Base-by-base conservation (phyloP, 2,888 invertebrate genomes). In the Lasioglossum leucozonium region DNA sequence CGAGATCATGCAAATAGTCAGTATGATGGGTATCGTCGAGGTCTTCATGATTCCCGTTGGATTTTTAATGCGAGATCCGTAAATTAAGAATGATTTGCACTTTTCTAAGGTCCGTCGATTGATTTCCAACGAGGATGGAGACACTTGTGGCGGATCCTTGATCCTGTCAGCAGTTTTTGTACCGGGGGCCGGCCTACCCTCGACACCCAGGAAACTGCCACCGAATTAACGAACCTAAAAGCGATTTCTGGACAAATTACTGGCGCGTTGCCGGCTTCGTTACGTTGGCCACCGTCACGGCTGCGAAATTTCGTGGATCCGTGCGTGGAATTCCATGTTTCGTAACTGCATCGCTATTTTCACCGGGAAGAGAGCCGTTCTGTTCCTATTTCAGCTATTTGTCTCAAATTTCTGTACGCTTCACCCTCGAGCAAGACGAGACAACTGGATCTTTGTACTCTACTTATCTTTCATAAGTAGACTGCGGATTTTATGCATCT, bases 211-310 rank as follows among this genome's bases (percentile, higher is more conserved):
- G 85, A 90, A 91, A 85, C 80, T 72, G 81, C 81, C n/a, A 65
- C 69, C 34, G 65, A 88, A 89, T 91, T 91, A 91, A 87, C 90
- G 90, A 88, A 76, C 89, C 85, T 4, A 75, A 42, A 37, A 84
- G 72, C 55, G 37, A 80, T 44, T 78, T 67, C 72, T 82, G 71
- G 76, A 42, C 69, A 83, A 90, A 90, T 90, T 85, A 81, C 55
- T 34, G 72, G 42, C 37, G 77, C 75, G 79, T 86, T 79, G 79
- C 51, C 30, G 62, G 44, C 47, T 71, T 69, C 69, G 67, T 86
- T 85, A 81, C 37, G 67, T 51, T 77, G 37, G 51, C 30, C 79
- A 69, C 62, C 77, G 81, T 79, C 83, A 86, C 77, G 86, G 44
- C 26, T 62, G 34, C 30, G 77, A 79, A 81, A 71, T 77, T 79